These are phyloP conservation scores for Holacanthella duospinosa DNA, from an alignment of 2,888 invertebrate species.

Conservation along the genomic window DNA sequence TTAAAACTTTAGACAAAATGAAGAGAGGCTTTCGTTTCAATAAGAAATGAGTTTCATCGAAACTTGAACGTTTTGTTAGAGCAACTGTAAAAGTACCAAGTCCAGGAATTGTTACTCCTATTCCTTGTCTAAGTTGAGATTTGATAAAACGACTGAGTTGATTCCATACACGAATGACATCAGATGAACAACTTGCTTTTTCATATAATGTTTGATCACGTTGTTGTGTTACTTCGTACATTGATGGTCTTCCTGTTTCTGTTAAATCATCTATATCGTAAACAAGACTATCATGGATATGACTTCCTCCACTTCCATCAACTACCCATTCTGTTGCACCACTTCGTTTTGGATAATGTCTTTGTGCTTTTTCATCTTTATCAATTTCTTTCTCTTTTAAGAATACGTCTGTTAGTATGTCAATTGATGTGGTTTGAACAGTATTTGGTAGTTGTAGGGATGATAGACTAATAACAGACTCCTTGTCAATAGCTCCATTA, in stretches of 20 bases:
- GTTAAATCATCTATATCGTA: neutral
- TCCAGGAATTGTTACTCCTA: slow-evolving; percentile 27
- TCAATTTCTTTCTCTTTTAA: neutral
- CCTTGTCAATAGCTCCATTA: neutral
- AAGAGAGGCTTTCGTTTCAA: neutral
- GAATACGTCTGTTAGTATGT: no score
- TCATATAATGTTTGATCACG: neutral
- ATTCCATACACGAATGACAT: slow-evolving; percentile 28
- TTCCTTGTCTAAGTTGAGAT: slow-evolving; percentile 21
- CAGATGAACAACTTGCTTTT: slow-evolving; percentile 3
- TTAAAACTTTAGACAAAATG: neutral
- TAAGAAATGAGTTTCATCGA: neutral
- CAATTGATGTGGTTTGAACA: neutral
- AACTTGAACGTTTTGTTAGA: neutral
- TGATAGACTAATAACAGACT: neutral
- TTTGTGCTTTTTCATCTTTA: neutral
- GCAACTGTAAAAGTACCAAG: slow-evolving; percentile 21
- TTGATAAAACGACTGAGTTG: slow-evolving; percentile 24
- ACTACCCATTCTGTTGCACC: neutral
- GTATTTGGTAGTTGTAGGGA: neutral
- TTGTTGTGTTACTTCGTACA: neutral
- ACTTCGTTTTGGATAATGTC: neutral
- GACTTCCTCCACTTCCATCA: neutral
- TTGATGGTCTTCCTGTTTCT: neutral
- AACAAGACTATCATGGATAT: neutral